Conservation (phyloP, 2,797 vertebrate genomes). For the Epinephelus awoara region DNA sequence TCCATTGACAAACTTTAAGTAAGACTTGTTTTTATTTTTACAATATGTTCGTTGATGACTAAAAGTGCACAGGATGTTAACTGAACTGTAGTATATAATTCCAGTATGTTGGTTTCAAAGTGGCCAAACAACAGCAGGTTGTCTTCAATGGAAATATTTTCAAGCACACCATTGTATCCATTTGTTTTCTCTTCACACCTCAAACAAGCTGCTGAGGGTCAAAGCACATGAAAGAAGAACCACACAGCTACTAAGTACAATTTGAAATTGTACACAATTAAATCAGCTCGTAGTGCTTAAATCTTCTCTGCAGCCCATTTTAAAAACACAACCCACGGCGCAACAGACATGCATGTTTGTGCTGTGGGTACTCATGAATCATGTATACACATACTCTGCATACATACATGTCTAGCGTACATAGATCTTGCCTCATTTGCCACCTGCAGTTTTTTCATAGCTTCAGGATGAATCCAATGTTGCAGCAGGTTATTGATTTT, state of each 20-base stretch:
- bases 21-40: not conserved
- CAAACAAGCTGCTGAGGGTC: constrained; percentile 23
- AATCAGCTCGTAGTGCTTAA: not conserved
- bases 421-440: not conserved
- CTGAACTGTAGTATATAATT: not conserved
- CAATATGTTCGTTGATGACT: not conserved
- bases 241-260: too few relatives aligned
- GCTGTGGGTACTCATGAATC: constrained; percentile 1
- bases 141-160: constrained; percentile 13
- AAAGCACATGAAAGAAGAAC: not conserved
- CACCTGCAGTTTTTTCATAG: not conserved
- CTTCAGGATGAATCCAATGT: constrained; percentile 38
- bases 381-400: not conserved
- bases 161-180: not conserved
- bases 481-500: constrained; percentile 11
- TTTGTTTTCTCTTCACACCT: not conserved
- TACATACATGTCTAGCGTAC: not conserved
- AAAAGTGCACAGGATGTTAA: not conserved
- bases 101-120: not conserved
- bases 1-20: not conserved
- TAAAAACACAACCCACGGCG: not conserved
- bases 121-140: not conserved
- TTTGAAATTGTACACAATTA: not conserved
- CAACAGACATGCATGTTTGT: constrained; percentile 1
- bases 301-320: not conserved